These are phyloP conservation scores for Pseudeuparius sepicola DNA, from an alignment of 2,888 invertebrate genomes.

Conservation along the genomic window DNA sequence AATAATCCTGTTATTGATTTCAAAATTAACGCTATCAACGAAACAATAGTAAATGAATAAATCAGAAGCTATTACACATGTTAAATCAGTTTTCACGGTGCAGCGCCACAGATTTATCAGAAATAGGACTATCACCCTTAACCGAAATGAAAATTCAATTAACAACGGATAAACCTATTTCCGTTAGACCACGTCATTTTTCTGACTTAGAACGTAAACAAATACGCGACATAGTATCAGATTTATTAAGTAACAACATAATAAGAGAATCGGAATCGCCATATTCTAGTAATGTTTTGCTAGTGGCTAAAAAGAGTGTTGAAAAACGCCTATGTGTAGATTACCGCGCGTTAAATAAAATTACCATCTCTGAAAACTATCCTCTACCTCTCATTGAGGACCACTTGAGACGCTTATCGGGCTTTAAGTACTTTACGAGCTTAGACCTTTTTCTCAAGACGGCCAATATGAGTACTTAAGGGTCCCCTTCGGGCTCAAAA, in stretches of 20 bases:
- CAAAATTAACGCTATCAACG: slow-evolving; percentile 8
- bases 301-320: slow-evolving; percentile 17
- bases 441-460: slow-evolving; percentile 29
- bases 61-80: slow-evolving; percentile 7
- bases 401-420: slow-evolving; percentile 21
- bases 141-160: slow-evolving; percentile 12
- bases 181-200: slow-evolving; percentile 8
- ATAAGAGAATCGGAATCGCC: slow-evolving; percentile 16
- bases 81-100: slow-evolving; percentile 9
- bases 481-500: slow-evolving; percentile 30
- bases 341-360: slow-evolving; percentile 16
- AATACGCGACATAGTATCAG: no score
- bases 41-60: slow-evolving; percentile 7
- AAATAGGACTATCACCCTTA: slow-evolving; percentile 8
- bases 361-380: slow-evolving; percentile 18
- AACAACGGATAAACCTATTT: slow-evolving; percentile 10
- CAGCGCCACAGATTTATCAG: slow-evolving; percentile 4
- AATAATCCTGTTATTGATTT: not conserved
- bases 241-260: no score
- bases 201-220: slow-evolving; percentile 10
- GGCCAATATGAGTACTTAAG: slow-evolving; percentile 27
- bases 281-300: slow-evolving; percentile 18
- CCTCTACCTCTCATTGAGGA: slow-evolving; percentile 20
- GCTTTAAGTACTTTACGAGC: slow-evolving; percentile 21
- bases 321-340: slow-evolving; percentile 19